Evolutionary conservation across 2,113 vertebrate species (phyloP).

Genomic region (Natator depressus): DNA sequence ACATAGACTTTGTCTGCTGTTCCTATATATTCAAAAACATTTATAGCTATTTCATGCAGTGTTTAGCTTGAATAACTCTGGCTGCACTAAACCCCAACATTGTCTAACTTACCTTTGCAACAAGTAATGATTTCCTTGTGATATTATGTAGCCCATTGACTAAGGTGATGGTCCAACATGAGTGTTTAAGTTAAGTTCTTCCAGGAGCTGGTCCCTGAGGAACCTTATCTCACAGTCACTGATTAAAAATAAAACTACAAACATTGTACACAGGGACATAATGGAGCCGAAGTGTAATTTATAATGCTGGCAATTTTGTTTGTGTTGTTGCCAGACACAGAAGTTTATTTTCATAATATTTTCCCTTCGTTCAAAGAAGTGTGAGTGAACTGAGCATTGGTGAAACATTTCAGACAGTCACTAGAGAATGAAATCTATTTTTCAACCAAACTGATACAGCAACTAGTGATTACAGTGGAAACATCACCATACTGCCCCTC

Average conservation of each 20-base stretch:
- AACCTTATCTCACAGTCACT: background rate
- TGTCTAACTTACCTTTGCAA: background rate
- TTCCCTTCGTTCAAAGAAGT: background rate
- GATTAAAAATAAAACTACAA: slow-evolving; percentile 21
- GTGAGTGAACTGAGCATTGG: background rate
- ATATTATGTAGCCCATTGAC: background rate
- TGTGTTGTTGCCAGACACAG: background rate
- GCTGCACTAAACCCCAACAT: background rate
- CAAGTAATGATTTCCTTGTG: slow-evolving; percentile 1
- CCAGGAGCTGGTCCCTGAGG: background rate
- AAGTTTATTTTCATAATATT: background rate
- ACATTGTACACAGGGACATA: background rate
- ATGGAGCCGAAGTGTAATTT: slow-evolving; percentile 1
- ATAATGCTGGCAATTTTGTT: background rate
- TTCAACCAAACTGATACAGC: background rate
- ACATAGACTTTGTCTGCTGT: background rate
- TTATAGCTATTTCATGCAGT: background rate
- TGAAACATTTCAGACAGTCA: background rate
- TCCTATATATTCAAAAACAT: background rate
- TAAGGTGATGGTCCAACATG: rapidly evolving
- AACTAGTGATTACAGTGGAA: background rate
- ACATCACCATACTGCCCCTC: background rate
- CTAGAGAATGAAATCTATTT: background rate
- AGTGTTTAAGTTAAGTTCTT: background rate
- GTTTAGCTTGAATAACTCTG: background rate